Conservation (phyloP, 1,140 invertebrate species). For the Diachasmimorpha longicaudata region DNA sequence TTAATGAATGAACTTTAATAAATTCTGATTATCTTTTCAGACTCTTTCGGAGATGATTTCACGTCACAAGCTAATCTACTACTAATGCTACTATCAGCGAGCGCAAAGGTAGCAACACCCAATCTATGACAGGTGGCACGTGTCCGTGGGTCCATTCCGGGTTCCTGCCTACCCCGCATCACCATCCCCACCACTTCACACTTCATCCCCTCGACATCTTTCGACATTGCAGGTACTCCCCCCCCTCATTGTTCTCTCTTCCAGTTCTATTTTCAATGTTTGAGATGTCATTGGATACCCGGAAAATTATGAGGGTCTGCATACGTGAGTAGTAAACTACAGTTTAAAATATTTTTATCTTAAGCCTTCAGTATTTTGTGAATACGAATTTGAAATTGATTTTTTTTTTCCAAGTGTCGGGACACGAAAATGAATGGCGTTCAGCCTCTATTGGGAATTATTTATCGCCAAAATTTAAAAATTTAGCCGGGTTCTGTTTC, state of each 20-base stretch:
- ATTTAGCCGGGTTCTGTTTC: too few relatives aligned
- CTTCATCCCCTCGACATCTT: neutral
- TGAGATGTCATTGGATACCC: neutral
- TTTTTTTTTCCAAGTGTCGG: too few relatives aligned
- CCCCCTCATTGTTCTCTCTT: neutral
- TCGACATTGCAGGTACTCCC: neutral
- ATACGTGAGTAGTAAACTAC: neutral
- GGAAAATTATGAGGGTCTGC: neutral
- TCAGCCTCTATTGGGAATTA: too few relatives aligned
- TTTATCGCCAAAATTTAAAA: too few relatives aligned
- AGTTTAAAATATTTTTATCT: too few relatives aligned
- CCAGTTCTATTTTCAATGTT: neutral
- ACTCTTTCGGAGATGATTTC: neutral
- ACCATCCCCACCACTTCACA: conserved; percentile 5
- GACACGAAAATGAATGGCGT: too few relatives aligned
- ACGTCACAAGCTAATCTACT: conserved; percentile 23
- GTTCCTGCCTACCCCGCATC: neutral
- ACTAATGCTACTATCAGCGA: conserved; percentile 25
- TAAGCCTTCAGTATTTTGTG: too few relatives aligned
- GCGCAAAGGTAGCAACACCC: conserved; percentile 12
- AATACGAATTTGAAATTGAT: too few relatives aligned
- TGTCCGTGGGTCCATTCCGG: conserved; percentile 24
- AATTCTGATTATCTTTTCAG: neutral
- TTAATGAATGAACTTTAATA: neutral
- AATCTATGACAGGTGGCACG: conserved; percentile 33